phyloP scores from a whole-genome alignment of 2,888 invertebrate species.

The Lasioglossum lativentre region DNA sequence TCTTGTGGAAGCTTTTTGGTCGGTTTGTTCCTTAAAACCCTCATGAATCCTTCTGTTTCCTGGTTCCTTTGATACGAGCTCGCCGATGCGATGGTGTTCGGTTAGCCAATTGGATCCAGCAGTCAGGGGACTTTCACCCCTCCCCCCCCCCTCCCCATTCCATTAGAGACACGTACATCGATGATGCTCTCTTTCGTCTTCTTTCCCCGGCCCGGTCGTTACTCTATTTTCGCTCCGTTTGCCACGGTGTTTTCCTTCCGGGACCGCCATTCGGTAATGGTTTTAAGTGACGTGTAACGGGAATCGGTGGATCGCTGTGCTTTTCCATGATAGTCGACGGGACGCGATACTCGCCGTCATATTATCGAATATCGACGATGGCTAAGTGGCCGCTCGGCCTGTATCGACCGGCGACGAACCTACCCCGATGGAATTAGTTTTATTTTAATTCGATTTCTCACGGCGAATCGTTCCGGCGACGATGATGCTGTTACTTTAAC shows the following conservation, averaged over 20 bases:
- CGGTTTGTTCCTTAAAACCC: neutral
- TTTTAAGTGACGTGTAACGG: constrained; percentile 34
- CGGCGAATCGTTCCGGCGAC: neutral
- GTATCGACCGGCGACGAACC: constrained; percentile 13
- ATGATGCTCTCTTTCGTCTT: neutral
- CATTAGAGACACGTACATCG: neutral
- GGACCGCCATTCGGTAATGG: constrained; percentile 24
- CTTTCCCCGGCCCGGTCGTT: neutral
- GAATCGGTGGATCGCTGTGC: constrained; percentile 18
- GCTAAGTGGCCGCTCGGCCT: constrained; percentile 3
- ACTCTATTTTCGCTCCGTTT: constrained; percentile 14
- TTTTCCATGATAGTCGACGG: neutral
- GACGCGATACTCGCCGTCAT: constrained; percentile 10
- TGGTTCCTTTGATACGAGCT: neutral
- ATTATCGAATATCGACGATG: constrained; percentile 21
- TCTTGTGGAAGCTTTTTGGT: neutral
- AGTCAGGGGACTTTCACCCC: neutral
- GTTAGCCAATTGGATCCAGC: neutral
- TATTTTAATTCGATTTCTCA: constrained; percentile 8
- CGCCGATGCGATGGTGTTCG: neutral
- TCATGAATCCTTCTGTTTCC: neutral
- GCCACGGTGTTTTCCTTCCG: constrained; percentile 31
- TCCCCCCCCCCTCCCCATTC: neutral
- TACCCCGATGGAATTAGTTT: constrained; percentile 3
- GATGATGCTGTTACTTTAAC: constrained; percentile 13